Conservation (phyloP, 2,797 vertebrate genomes). For the Sparus aurata region DNA sequence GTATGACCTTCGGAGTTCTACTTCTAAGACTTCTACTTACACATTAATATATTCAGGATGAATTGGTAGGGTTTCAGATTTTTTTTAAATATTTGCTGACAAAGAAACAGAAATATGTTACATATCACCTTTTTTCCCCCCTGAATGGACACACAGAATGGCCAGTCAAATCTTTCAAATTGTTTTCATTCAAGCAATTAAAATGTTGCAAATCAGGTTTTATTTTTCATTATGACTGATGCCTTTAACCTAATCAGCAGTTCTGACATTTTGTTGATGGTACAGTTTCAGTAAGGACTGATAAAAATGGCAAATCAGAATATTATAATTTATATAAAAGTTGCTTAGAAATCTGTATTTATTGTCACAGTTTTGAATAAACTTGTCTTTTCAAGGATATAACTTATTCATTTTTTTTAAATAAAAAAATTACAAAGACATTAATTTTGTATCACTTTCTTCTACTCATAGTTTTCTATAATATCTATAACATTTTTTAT, state of each 20-base stretch:
- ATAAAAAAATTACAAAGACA: too few species aligned
- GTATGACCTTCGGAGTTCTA: not conserved
- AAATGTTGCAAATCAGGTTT: not conserved
- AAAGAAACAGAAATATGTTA: not conserved
- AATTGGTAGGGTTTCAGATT: not conserved
- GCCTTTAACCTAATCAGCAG: not conserved
- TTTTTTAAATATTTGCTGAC: not conserved
- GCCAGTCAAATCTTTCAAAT: not conserved
- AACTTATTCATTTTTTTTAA: too few species aligned
- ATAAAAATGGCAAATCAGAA: not conserved
- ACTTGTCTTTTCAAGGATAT: not conserved
- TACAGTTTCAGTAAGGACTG: not conserved
- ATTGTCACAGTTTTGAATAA: not conserved
- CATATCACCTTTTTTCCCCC: not conserved
- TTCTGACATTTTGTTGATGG: not conserved
- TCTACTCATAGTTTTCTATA: not conserved
- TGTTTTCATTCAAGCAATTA: not conserved
- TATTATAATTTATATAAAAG: not conserved
- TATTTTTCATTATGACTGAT: not conserved
- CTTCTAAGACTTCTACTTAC: not conserved
- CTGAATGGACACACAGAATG: not conserved
- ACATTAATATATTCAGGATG: not conserved
- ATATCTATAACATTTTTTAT: not conserved
- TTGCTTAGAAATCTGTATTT: not conserved
- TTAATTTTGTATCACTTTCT: not conserved